Evolutionary conservation across 2,797 vertebrate species (phyloP).

Genomic region (Sciurus carolinensis): DNA sequence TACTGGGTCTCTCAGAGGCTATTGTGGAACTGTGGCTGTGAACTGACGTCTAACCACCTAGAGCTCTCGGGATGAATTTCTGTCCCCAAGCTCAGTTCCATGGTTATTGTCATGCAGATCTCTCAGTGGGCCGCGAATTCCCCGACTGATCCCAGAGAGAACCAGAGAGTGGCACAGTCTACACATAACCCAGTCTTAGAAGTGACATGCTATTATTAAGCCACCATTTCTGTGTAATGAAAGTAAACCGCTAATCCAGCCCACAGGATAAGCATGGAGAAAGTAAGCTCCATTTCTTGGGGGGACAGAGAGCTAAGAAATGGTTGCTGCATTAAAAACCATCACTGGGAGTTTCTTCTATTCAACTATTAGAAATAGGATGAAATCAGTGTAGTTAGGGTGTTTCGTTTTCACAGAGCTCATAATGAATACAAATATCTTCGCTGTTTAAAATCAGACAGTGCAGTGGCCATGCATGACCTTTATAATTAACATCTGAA

Average conservation of each 20-base stretch:
- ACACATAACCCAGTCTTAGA: not conserved
- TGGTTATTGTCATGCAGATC: too few relatives aligned
- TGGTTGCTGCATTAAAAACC: not conserved
- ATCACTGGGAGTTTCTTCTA: not conserved
- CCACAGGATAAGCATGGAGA: not conserved
- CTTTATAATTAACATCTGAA: not conserved
- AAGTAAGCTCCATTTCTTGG: not conserved
- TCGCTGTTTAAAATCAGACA: not conserved
- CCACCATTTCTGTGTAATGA: not conserved
- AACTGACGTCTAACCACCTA: rapidly evolving
- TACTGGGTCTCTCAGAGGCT: not conserved
- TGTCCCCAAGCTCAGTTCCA: rapidly evolving
- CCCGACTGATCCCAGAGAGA: not conserved
- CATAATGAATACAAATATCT: not conserved
- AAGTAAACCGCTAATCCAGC: not conserved
- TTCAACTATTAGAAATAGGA: not conserved
- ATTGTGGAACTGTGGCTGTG: not conserved
- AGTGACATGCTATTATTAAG: not conserved
- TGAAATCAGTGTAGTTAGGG: not conserved
- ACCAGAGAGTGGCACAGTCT: not conserved
- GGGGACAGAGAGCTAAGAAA: not conserved
- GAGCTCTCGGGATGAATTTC: not conserved
- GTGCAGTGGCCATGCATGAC: not conserved
- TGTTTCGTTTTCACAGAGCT: not conserved
- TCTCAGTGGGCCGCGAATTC: not conserved